Conservation (phyloP, 2,113 vertebrate genomes). For the Peromyscus polionotus region DNA sequence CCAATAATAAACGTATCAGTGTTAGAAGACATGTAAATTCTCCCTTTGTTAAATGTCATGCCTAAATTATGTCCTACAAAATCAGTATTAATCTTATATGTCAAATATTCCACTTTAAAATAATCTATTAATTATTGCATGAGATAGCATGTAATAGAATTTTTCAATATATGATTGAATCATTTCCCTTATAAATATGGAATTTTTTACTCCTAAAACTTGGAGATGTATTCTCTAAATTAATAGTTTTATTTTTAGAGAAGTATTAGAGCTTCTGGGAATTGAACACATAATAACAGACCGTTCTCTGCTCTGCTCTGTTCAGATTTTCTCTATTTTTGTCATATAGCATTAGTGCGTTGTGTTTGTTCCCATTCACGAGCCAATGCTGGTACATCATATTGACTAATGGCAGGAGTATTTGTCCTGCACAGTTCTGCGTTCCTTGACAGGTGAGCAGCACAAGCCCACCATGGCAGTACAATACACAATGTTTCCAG, state of each 20-base stretch:
- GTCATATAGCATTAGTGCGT: neutral
- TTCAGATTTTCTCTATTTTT: neutral
- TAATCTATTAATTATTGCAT: neutral
- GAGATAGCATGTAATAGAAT: neutral
- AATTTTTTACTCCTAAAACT: neutral
- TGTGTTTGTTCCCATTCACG: neutral
- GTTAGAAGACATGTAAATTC: constrained; percentile 4
- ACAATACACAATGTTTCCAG: neutral
- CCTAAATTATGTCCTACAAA: neutral
- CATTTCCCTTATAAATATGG: neutral
- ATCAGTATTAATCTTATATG: neutral
- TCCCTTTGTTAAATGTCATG: neutral
- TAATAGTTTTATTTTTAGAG: neutral
- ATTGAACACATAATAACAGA: neutral
- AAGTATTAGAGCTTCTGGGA: constrained; percentile 15
- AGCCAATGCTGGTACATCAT: neutral
- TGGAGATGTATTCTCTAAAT: constrained; percentile 1
- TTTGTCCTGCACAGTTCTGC: neutral
- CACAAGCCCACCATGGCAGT: neutral
- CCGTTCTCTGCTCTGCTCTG: too few species aligned
- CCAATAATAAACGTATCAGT: neutral
- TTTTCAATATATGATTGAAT: neutral
- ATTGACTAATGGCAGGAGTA: neutral
- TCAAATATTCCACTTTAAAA: neutral
- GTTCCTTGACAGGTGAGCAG: neutral